Base-by-base conservation (phyloP, 2,888 invertebrate species). In the Cephus spinipes region DNA sequence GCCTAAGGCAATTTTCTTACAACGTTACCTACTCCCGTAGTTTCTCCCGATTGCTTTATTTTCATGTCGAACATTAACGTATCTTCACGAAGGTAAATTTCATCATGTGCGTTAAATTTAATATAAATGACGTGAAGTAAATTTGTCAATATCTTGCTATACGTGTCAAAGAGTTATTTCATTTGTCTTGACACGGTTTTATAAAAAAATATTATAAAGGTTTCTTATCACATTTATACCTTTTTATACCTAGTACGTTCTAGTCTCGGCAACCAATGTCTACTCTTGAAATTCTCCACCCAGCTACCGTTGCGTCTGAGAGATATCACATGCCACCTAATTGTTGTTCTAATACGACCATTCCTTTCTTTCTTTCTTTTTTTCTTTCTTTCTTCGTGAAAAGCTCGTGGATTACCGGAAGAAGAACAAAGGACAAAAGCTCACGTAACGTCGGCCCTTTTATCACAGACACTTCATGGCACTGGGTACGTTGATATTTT, bases 131-230 rank as follows among this genome's bases (percentile, higher is more conserved):
- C 55, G 55, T 9, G 23, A 55, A 15, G 55, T 15, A 55, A 23
- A 15, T 9, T 55, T 55, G 23, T 23, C 55, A 55, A 55, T 55
- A 23, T 23, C 40, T 15, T 15, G 6, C 40, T 23, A 23, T 23
- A 9, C 23, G 23, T 9, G 1, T 9, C 55, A 55, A 79, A 80
- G 76, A 77, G 73, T 73, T 80, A 74, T 80, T 79, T 80, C 80
- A 84, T 83, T 83, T 84, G 79, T 81, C 80, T 83, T 83, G 77
- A 80, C 75, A 75, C 31, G 76, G 34, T 79, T 78, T 80, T 78
- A 77, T 81, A 79, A 85, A 12, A 80, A 55, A 77, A 79, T 75
- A 69, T 83, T 79, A 86, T 74, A 77, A 78, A 82, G 85, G 81
- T 77, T 30, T 75, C 23, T 15, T 34, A 31, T 76, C 30, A 1